Conservation (phyloP, 1,140 invertebrate species). For the Drosophila kurseongensis region DNA sequence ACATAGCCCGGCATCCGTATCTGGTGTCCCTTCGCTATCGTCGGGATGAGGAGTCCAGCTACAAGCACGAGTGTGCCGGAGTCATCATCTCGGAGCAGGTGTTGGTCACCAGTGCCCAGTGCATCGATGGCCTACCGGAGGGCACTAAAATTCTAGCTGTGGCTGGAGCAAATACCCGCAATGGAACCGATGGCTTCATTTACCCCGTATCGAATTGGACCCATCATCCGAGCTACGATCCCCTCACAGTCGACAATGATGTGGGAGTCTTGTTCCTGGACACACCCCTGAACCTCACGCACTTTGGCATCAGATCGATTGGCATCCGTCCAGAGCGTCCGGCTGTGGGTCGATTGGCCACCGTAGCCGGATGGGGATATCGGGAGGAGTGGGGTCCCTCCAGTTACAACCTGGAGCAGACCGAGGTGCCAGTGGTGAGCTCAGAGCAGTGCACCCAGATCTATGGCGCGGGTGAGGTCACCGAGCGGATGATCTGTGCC, state of each 20-base stretch:
- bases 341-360: slow-evolving; percentile 77
- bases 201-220: slow-evolving; percentile 83
- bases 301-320: slow-evolving; percentile 46
- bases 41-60: slow-evolving; percentile 26
- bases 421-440: slow-evolving; percentile 84
- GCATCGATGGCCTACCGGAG: slow-evolving; percentile 33
- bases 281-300: slow-evolving; percentile 51
- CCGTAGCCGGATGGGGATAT: slow-evolving; percentile 87
- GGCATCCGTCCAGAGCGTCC: slow-evolving; percentile 49
- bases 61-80: slow-evolving; percentile 70
- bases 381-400: slow-evolving; percentile 84
- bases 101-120: slow-evolving; percentile 70
- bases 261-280: slow-evolving; percentile 86
- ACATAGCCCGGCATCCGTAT: slow-evolving; percentile 75
- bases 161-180: slow-evolving; percentile 63
- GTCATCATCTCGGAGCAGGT: slow-evolving; percentile 58
- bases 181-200: slow-evolving; percentile 79
- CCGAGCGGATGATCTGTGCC: slow-evolving; percentile 78
- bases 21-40: slow-evolving; percentile 66
- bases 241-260: slow-evolving; percentile 86
- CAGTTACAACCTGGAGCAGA: slow-evolving; percentile 85
- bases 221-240: slow-evolving; percentile 85
- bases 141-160: slow-evolving; percentile 57
- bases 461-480: slow-evolving; percentile 85
- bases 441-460: slow-evolving; percentile 50